Evolutionary conservation across 2,113 vertebrate species (phyloP).

Genomic region (Barnardius zonarius): DNA sequence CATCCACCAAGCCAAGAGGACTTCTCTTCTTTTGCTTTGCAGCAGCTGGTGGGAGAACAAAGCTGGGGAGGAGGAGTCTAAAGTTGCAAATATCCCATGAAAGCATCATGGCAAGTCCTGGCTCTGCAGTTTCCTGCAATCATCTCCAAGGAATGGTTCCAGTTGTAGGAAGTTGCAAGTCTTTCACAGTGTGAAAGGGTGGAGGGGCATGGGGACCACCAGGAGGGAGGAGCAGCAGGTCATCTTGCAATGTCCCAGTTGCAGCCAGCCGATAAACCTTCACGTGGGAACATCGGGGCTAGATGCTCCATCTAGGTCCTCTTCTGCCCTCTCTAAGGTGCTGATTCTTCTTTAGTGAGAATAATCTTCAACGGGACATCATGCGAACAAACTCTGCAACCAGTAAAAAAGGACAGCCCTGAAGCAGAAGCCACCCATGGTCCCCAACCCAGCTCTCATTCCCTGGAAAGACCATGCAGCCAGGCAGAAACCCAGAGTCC

Average conservation of each 20-base stretch:
- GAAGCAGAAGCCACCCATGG: not conserved
- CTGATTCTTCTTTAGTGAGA: slow-evolving; percentile 51
- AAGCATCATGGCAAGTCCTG: slow-evolving; percentile 60
- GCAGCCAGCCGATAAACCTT: slow-evolving; percentile 70
- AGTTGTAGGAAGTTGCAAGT: slow-evolving; percentile 76
- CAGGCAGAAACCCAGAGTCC: not conserved
- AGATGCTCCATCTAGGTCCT: slow-evolving; percentile 61
- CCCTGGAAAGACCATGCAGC: not conserved
- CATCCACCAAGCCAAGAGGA: slow-evolving; percentile 20
- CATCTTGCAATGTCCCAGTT: slow-evolving; percentile 62
- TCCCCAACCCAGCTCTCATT: not conserved
- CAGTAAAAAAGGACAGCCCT: not conserved
- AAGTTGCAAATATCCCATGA: slow-evolving; percentile 53
- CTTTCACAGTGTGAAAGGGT: slow-evolving; percentile 82
- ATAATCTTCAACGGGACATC: slow-evolving; percentile 90
- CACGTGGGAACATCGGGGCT: slow-evolving; percentile 55
- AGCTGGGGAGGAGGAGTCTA: slow-evolving; percentile 52
- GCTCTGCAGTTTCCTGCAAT: slow-evolving; percentile 51
- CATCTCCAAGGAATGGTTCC: slow-evolving; percentile 62
- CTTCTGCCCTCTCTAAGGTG: slow-evolving; percentile 63
- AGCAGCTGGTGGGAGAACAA: slow-evolving; percentile 59
- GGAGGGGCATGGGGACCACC: slow-evolving; percentile 69
- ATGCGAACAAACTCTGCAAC: slow-evolving; percentile 92
- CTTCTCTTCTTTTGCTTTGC: slow-evolving; percentile 43
- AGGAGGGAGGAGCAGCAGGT: slow-evolving; percentile 66